Percentiles rank a stretch among this genome's conserved stretches.
Evolutionary conservation across 2,797 vertebrate genomes (phyloP).

Genomic region (Coreius guichenoti): DNA sequence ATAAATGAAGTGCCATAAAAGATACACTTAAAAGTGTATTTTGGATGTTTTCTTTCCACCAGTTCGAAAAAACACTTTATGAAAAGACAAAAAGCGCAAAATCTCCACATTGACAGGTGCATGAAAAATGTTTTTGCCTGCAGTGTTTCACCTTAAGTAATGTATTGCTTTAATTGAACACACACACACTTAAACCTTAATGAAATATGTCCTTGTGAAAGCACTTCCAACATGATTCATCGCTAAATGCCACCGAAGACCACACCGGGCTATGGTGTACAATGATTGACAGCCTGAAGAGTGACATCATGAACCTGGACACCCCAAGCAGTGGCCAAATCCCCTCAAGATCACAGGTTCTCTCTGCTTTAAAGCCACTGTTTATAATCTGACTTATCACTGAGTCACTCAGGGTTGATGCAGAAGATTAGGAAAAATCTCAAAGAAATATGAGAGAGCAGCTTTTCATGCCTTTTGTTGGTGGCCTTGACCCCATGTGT

Average conservation of each 20-base stretch:
- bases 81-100: no score
- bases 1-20: no score
- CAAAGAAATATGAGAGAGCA: constrained; percentile 77
- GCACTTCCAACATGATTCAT: constrained; percentile 1
- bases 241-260: constrained; percentile 20
- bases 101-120: no score
- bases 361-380: constrained; percentile 69
- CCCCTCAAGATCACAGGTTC: constrained; percentile 60
- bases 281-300: constrained; percentile 41
- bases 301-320: constrained; percentile 53
- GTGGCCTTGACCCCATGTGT: constrained; percentile 83
- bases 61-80: no score
- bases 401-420: constrained; percentile 72
- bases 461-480: constrained; percentile 83
- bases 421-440: constrained; percentile 73
- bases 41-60: no score
- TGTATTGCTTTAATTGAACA: constrained; percentile 15
- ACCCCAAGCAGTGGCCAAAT: constrained; percentile 41
- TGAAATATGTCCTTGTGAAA: constrained; percentile 7
- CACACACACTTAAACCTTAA: background rate
- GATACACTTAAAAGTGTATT: no score
- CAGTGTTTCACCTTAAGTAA: no score
- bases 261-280: constrained; percentile 1
- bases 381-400: constrained; percentile 75
- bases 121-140: no score